Evolutionary conservation across 2,888 invertebrate genomes (phyloP).

Genomic region (Mesoligia furuncula): DNA sequence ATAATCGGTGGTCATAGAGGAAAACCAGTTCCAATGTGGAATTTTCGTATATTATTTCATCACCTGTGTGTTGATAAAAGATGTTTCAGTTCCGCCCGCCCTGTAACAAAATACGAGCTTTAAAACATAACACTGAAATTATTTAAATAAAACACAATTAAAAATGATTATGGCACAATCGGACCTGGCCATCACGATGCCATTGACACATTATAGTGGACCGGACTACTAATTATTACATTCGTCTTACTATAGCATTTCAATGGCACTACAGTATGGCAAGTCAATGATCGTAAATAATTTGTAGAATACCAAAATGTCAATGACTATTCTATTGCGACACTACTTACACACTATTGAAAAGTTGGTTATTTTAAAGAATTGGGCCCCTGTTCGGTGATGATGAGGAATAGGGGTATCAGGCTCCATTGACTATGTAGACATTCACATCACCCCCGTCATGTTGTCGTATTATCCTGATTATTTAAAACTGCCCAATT

Average conservation of each 20-base stretch:
- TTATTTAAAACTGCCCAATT: neutral
- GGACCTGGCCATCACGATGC: too few relatives aligned
- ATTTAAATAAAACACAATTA: neutral
- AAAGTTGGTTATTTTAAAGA: too few relatives aligned
- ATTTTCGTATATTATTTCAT: neutral
- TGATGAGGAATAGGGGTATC: neutral
- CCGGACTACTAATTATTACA: too few relatives aligned
- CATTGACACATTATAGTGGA: too few relatives aligned
- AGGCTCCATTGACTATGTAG: neutral
- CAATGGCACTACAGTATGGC: too few relatives aligned
- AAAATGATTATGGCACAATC: neutral
- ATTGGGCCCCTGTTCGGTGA: neutral
- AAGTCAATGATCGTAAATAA: too few relatives aligned
- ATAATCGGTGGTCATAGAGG: neutral
- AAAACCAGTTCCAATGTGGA: neutral
- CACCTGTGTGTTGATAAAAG: neutral
- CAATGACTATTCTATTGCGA: too few relatives aligned
- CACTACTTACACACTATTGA: too few relatives aligned
- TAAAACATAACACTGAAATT: neutral
- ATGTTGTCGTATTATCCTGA: neutral
- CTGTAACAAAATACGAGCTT: neutral
- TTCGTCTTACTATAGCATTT: too few relatives aligned
- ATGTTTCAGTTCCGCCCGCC: slow-evolving; percentile 20
- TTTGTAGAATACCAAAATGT: too few relatives aligned
- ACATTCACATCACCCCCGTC: neutral